Percentiles rank a stretch among this genome's conserved stretches.
phyloP scores from a whole-genome alignment of 2,888 invertebrate genomes.

The Drosophila demipolita region DNA sequence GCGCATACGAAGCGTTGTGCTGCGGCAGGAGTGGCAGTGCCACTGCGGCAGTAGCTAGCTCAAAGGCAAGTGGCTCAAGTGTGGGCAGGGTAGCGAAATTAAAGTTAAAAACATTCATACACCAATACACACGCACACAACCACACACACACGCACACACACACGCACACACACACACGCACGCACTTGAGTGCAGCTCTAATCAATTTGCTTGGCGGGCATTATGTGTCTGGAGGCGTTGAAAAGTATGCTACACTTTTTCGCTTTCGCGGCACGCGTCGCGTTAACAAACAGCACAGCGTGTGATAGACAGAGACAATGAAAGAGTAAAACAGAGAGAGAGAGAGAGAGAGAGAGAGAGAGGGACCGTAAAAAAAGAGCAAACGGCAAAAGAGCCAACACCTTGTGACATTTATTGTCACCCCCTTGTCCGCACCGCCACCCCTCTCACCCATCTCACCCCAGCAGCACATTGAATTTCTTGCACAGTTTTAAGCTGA shows the following conservation, averaged over 20 bases:
- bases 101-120: constrained; percentile 37
- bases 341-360: no score
- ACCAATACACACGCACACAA: not conserved
- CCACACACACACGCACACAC: constrained; percentile 1
- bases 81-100: constrained; percentile 48
- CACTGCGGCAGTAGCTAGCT: constrained; percentile 16
- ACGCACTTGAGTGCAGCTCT: constrained; percentile 29
- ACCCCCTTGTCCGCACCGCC: constrained; percentile 30
- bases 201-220: constrained; percentile 70
- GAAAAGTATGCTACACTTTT: constrained; percentile 59
- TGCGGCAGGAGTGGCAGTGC: constrained; percentile 20
- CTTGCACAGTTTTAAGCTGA: constrained; percentile 68
- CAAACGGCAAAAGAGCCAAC: constrained; percentile 39
- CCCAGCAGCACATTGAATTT: constrained; percentile 33
- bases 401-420: constrained; percentile 74
- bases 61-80: constrained; percentile 68
- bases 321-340: not conserved
- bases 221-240: constrained; percentile 42
- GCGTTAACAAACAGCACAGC: not conserved
- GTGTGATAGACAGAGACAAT: not conserved
- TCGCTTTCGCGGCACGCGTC: constrained; percentile 1
- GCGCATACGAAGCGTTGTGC: constrained; percentile 70
- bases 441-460: no score
- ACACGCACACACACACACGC: not conserved
- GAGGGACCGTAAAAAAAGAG: not conserved